Percentiles rank a stretch among this genome's conserved stretches.
Evolutionary conservation across 2,113 vertebrate genomes (phyloP).

Genomic region (Chionis minor): DNA sequence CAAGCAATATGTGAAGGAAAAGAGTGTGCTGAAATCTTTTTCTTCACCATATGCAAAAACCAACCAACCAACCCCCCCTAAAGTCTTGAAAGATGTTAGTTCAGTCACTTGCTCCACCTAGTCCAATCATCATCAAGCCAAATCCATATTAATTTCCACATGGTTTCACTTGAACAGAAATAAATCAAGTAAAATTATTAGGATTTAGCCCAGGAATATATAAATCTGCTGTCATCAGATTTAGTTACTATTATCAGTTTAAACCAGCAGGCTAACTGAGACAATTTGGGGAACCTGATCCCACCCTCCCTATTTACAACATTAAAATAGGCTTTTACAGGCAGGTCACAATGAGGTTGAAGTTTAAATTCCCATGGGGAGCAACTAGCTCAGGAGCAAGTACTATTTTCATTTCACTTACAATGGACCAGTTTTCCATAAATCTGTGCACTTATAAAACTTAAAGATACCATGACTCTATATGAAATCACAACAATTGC

Average conservation of each 20-base stretch:
- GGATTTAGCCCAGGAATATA: not conserved
- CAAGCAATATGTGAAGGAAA: not conserved
- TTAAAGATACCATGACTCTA: not conserved
- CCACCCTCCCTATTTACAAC: not conserved
- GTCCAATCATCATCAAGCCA: not conserved
- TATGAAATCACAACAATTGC: not conserved
- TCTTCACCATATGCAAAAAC: not conserved
- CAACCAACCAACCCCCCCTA: accelerated
- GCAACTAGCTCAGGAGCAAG: not conserved
- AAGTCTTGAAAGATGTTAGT: not conserved
- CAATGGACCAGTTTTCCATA: not conserved
- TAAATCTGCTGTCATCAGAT: not conserved
- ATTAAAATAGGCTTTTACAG: not conserved
- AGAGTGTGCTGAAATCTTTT: not conserved
- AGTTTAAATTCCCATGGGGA: not conserved
- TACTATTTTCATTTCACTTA: not conserved
- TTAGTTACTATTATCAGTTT: not conserved
- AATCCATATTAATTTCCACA: not conserved
- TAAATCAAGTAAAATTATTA: not conserved
- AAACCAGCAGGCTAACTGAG: not conserved
- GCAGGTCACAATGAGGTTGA: not conserved
- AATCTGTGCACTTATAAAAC: not conserved
- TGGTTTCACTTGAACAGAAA: not conserved
- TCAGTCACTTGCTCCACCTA: not conserved
- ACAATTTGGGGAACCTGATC: not conserved